phyloP scores from a whole-genome alignment of 35 echinoderm and acorn worm species.

The Hemicentrotus pulcherrimus region DNA sequence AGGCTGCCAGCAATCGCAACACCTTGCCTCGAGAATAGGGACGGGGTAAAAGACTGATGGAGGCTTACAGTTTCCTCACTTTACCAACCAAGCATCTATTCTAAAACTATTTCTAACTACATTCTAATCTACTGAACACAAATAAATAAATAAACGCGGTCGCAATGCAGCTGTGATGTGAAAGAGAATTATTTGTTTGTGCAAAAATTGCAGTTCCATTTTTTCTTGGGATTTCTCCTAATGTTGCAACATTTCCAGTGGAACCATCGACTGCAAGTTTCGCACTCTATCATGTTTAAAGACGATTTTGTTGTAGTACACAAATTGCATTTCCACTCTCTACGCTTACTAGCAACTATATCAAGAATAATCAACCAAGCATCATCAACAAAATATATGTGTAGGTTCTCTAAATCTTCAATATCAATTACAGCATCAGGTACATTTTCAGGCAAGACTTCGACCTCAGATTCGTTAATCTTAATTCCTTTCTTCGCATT shows the following conservation, averaged over 20 bases:
- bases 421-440: not conserved
- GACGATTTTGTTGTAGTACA: not conserved
- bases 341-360: not conserved
- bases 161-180: not conserved
- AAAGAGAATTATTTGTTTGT: not conserved
- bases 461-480: not conserved
- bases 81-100: not conserved
- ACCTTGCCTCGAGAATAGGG: not conserved
- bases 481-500: not conserved
- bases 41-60: not conserved
- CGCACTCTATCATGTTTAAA: not conserved
- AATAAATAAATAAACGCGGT: not conserved
- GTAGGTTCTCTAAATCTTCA: not conserved
- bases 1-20: not conserved
- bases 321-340: not conserved
- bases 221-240: not conserved
- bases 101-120: not conserved
- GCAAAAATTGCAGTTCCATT: not conserved
- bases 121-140: not conserved
- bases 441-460: constrained; percentile 22
- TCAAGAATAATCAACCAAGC: not conserved
- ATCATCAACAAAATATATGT: not conserved
- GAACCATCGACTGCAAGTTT: not conserved
- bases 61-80: not conserved
- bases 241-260: constrained; percentile 18